Percentiles rank a stretch among this genome's conserved stretches.
These are phyloP conservation scores for Ceratoteleas bidentatus DNA, from an alignment of 1,140 invertebrate genomes.

Conservation along the genomic window DNA sequence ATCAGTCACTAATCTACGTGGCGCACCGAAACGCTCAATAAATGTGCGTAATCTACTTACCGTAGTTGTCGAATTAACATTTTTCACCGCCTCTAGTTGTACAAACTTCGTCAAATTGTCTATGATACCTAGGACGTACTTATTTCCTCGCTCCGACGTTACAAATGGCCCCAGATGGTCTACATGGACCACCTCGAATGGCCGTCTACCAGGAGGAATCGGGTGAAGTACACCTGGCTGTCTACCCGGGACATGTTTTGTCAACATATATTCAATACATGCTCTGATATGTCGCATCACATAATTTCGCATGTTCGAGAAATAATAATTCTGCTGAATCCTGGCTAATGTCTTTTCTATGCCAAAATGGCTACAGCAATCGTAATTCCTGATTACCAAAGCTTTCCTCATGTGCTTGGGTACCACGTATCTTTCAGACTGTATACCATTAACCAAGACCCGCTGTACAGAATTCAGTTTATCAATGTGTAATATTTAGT, in stretches of 20 bases:
- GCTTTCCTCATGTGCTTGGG: slow-evolving; percentile 21
- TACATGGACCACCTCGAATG: neutral
- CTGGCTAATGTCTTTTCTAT: too few relatives aligned
- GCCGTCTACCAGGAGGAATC: neutral
- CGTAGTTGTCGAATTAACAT: neutral
- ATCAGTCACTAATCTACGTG: neutral
- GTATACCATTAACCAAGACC: too few relatives aligned
- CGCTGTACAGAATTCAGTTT: slow-evolving; percentile 13
- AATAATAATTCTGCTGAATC: slow-evolving; percentile 31
- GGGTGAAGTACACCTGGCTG: neutral
- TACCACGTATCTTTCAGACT: slow-evolving; percentile 23
- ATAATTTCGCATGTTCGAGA: slow-evolving; percentile 6
- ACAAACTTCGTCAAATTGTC: slow-evolving; percentile 7
- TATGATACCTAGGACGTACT: neutral
- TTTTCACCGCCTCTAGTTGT: neutral
- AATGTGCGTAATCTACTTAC: neutral
- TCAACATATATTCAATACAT: slow-evolving; percentile 37
- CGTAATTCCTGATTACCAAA: slow-evolving; percentile 3
- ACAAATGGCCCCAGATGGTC: too few relatives aligned
- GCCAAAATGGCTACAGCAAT: slow-evolving; percentile 15
- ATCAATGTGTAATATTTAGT: slow-evolving; percentile 10
- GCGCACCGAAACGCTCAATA: slow-evolving; percentile 2
- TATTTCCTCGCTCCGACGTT: too few relatives aligned
- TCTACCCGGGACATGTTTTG: slow-evolving; percentile 20
- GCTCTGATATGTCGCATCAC: slow-evolving; percentile 9